Base-by-base conservation (phyloP, 1,140 invertebrate genomes). In the Lepidurus couesii region DNA sequence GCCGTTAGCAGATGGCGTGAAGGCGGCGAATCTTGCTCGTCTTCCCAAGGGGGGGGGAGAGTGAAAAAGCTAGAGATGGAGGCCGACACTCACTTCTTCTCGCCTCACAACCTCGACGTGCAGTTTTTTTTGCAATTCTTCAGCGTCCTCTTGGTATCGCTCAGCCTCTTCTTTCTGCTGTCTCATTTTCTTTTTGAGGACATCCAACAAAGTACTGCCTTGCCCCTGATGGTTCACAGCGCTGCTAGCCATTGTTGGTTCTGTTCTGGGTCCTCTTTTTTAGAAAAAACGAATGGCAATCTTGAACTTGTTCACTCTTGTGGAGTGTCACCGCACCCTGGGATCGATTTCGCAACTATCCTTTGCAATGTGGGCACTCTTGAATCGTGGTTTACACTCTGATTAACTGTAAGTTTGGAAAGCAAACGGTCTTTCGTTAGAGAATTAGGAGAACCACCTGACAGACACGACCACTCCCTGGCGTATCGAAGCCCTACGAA, bases 101-200 rank as follows among this genome's bases (percentile, higher is more conserved):
- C 95, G 91, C 85, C 94, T 90, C 87, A 94, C 91, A 85, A 94
- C 89, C 90, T 97, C 95, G 83, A 92, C 88, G 88, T 96, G 93
- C 83, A 95, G 89, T 81, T 85, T 85, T 86, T 89, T 94, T 94
- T 86, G 95, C 92, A 85, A 91, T 85, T 96, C 94, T 86, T 97
- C 94, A 85, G 92, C 93, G 86, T 96, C 94, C 86, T 98, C 97
- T 88, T 96, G 97, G 88, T 95, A 95, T 86, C 94, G 92, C 86
- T 98, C 96, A 91, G 96, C 93, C 89, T 99, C 97, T 85, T 98
- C 95, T 88, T 97, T 97, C 80, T 97, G 95, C 85, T 96, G 94
- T 82, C 94, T 90, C 97, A 99, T 98, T 91, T 99, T 99, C 90
- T 98, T 97, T 90, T 99, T 99, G 81, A 99, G 90, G 82, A 97